phyloP scores from a whole-genome alignment of 1,140 invertebrate genomes.

The Drosophila bocqueti region DNA sequence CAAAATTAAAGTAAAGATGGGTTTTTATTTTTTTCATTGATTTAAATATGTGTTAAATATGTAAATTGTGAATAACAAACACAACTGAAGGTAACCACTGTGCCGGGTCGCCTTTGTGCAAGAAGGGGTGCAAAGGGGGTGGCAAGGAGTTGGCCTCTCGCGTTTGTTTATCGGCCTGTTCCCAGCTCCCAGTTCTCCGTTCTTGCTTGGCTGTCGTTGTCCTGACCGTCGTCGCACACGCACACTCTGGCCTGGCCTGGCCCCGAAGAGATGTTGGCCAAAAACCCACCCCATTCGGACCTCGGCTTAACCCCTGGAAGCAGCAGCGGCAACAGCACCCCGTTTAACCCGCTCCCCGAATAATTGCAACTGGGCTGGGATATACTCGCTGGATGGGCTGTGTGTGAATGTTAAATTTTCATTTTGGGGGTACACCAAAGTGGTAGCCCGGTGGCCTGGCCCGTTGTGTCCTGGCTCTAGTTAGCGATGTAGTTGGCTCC shows the following conservation, averaged over 20 bases:
- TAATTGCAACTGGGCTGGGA: constrained; percentile 51
- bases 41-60: background rate
- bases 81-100: background rate
- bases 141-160: constrained; percentile 34
- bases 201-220: constrained; percentile 12
- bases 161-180: constrained; percentile 54
- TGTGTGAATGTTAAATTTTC: constrained; percentile 41
- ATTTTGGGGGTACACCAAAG: constrained; percentile 20
- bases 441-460: constrained; percentile 20
- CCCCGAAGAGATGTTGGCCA: constrained; percentile 42
- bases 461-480: constrained; percentile 24
- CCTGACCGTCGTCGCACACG: constrained; percentile 18
- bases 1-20: background rate
- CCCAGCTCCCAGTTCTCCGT: constrained; percentile 27
- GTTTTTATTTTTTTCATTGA: background rate
- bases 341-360: constrained; percentile 49
- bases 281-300: constrained; percentile 40
- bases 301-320: constrained; percentile 19
- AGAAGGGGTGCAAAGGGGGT: constrained; percentile 4
- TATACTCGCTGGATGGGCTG: constrained; percentile 27
- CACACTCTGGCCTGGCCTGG: constrained; percentile 4
- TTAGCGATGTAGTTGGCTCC: constrained; percentile 61
- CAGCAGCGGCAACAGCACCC: constrained; percentile 4
- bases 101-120: background rate
- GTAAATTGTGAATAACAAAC: background rate